Conservation (phyloP, 2,113 vertebrate species). For the Peromyscus leucopus region DNA sequence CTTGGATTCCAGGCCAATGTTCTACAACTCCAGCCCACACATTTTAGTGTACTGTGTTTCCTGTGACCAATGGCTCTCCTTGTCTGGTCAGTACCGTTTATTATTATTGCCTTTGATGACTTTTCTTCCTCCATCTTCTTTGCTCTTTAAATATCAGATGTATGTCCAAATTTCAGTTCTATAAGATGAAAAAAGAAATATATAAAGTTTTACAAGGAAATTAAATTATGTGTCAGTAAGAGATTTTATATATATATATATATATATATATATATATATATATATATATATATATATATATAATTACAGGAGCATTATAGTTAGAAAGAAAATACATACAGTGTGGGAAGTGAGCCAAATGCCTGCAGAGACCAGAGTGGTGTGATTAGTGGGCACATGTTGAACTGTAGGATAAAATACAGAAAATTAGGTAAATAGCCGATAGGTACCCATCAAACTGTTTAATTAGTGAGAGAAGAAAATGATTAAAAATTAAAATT, state of each 20-base stretch:
- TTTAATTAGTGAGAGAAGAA: constrained; percentile 83
- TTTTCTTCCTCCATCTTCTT: neutral
- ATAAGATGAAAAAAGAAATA: neutral
- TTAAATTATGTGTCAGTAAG: neutral
- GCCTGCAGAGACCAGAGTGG: constrained; percentile 45
- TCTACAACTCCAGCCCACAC: neutral
- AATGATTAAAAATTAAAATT: constrained; percentile 85
- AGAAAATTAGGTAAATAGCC: constrained; percentile 73
- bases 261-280: neutral
- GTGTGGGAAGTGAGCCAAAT: neutral
- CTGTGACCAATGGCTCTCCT: neutral
- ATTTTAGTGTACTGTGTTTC: neutral
- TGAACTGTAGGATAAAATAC: constrained; percentile 56
- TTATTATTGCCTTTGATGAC: neutral
- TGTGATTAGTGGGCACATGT: constrained; percentile 58
- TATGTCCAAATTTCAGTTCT: neutral
- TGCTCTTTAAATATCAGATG: neutral
- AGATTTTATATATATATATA: neutral
- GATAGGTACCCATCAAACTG: constrained; percentile 67
- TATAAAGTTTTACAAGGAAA: neutral
- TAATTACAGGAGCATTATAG: neutral
- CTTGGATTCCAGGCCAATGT: neutral
- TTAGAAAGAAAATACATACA: constrained; percentile 49
- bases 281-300: neutral
- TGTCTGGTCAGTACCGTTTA: neutral